Percentiles rank a stretch among this genome's conserved stretches.
Evolutionary conservation across 2,113 vertebrate genomes (phyloP).

Genomic region (Dolichallabes microphthalmus): DNA sequence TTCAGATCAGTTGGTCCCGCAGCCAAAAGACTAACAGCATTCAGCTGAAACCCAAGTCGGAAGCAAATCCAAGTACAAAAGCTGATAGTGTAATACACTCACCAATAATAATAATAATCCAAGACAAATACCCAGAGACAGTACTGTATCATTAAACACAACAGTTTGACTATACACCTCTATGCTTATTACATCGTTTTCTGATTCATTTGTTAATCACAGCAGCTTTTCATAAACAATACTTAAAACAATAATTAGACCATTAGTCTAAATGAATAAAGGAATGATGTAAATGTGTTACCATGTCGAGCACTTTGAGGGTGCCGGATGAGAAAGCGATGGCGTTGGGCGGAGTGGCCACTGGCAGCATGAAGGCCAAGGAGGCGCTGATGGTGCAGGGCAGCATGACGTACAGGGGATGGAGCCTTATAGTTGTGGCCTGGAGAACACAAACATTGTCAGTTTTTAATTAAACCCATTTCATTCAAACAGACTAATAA

Average conservation of each 20-base stretch:
- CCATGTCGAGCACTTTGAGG: conserved; percentile 87
- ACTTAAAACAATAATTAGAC: not conserved
- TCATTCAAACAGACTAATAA: not conserved
- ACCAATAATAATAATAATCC: not conserved
- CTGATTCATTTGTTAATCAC: not conserved
- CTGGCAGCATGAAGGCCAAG: conserved; percentile 92
- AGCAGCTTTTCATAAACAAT: not conserved
- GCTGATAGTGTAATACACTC: too few relatives aligned
- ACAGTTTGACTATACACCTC: not conserved
- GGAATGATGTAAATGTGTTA: conserved; percentile 57
- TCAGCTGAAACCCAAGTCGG: not conserved
- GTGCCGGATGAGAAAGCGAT: conserved; percentile 90
- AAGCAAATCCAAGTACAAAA: not conserved
- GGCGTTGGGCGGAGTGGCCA: conserved; percentile 91
- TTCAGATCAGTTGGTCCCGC: too few relatives aligned
- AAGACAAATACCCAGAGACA: too few relatives aligned
- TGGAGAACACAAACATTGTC: conserved; percentile 54
- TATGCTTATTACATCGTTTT: not conserved
- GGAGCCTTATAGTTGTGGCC: conserved; percentile 79
- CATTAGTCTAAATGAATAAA: not conserved
- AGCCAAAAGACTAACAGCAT: too few relatives aligned
- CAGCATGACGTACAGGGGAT: conserved; percentile 91
- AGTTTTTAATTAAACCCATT: not conserved
- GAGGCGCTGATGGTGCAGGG: conserved; percentile 85
- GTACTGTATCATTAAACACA: not conserved